Evolutionary conservation across 2,797 vertebrate genomes (phyloP).

Genomic region (Tenualosa thibaudeaui): DNA sequence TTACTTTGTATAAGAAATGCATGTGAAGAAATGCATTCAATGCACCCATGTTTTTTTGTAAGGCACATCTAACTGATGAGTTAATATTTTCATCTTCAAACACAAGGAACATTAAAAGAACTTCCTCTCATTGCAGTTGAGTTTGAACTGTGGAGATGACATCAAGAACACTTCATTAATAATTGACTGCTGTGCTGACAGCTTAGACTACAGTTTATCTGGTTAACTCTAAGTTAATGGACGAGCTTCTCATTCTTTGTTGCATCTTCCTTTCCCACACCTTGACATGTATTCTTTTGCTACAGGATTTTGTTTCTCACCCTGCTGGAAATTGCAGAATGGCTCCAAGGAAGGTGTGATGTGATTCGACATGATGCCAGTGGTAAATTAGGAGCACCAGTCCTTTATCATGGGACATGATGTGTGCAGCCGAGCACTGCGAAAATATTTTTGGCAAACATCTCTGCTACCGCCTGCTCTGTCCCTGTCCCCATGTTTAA

Average conservation of each 20-base stretch:
- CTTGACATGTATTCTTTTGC: not conserved
- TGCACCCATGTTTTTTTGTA: not conserved
- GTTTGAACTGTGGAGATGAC: not conserved
- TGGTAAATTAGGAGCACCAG: constrained; percentile 1
- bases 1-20: not conserved
- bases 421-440: constrained; percentile 36
- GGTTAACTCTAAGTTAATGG: not conserved
- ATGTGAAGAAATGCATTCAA: not conserved
- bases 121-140: not conserved
- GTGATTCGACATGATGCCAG: not conserved
- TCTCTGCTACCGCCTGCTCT: constrained; percentile 38
- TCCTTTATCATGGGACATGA: constrained; percentile 11
- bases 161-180: not conserved
- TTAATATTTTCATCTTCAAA: not conserved
- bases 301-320: not conserved
- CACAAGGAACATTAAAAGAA: not conserved
- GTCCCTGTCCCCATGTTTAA: constrained; percentile 55
- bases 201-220: not conserved
- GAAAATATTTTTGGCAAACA: constrained; percentile 45
- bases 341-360: constrained; percentile 9
- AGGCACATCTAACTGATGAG: not conserved
- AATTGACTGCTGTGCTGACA: not conserved
- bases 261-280: not conserved
- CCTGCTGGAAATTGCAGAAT: not conserved
- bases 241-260: not conserved